Base-by-base conservation (phyloP, 1,140 invertebrate species). In the Sipha flava region DNA sequence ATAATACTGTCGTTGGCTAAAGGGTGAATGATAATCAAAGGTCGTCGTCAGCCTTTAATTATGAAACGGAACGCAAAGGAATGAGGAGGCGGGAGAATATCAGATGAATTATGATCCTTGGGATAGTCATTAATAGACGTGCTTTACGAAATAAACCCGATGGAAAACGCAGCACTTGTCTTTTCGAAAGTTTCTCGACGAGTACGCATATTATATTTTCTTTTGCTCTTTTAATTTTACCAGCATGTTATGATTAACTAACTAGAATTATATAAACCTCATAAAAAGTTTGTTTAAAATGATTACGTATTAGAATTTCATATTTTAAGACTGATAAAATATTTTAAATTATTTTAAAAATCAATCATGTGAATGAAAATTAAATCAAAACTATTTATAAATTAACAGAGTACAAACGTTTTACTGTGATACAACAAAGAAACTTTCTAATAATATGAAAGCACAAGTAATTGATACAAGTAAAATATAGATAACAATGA, bases 21-120 rank as follows among this genome's bases (percentile, higher is more conserved):
- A 70, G 66, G 66, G 66, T 45, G 64, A 66, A 66, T 43, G 43
- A 70, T 70, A 70, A 70, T 70, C 66, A 70, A 70, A 70, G 66
- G 66, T 70, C 40, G 66, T 70, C 16, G 66, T 70, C 66, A 47
- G 66, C 66, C 66, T 70, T 70, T 70, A 70, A 70, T 70, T 70
- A 70, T 31, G 66, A 31, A 70, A 70, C 9, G 66, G 66, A 70
- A 70, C 23, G 66, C 43, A 45, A 47, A 70, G 66, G 23, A 70
- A 47, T 70, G 40, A n/a, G 40, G 62, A 45, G 66, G 66, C 66
- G 66, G 66, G 23, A 70, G 66, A 70, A 70, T 70, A 70, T 70
- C 40, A 40, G 26, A 70, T 70, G 66, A 70, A 70, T 70, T 70
- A 70, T 70, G 66, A 70, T 70, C 66, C 40, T 47, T 45, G 40